Evolutionary conservation across 2,113 vertebrate genomes (phyloP), one percentile per base, ranked within the genome.

Genomic region (Menidia beryllina): DNA sequence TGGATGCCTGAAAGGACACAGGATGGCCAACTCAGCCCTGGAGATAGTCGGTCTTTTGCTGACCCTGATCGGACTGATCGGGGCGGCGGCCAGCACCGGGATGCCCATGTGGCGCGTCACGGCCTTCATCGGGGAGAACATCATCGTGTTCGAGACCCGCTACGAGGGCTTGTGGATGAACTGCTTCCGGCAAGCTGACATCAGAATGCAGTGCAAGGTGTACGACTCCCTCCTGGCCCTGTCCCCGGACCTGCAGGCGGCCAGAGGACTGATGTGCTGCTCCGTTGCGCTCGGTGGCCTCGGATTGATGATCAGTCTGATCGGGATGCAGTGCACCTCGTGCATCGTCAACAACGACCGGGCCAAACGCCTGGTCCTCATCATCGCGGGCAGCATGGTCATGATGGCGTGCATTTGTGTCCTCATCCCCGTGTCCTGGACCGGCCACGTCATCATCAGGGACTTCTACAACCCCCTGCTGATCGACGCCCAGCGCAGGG

Each of bases 81-180:
- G 96, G 5, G 89, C 92, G 0, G 63, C 96, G 13, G 94, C 95
- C 2, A 92, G 94, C 61, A 96, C 95, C 0, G 94, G 95, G 45
- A 94, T 99, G 95, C 98, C 98, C 0, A 97, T 98, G 86, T 99
- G 97, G 98, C 90, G 93, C 34, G 96, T 98, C 47, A 97, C 98
- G 0, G 95, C 97, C 19, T 93, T 97, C 79, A 90, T 95, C 1
- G 95, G 92, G 0, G 92, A 93, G 69, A 98, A 97, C 81, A 94
- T 94, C 60, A 94, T 95, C 4, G 89, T 93, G 17, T 90, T 93
- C 49, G 93, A 95, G 89, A 93, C 88, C 0, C 90, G 93, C 21
- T 98, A 94, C 85, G 97, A 99, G 88, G 97, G 98, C 2, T 90
- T 99, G 66, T 99, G 97, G 97, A 96, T 97, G 96, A 96, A 94